These are phyloP conservation scores for Brachyhypopomus occidentalis DNA, from an alignment of 2,113 vertebrate species.

Conservation along the genomic window DNA sequence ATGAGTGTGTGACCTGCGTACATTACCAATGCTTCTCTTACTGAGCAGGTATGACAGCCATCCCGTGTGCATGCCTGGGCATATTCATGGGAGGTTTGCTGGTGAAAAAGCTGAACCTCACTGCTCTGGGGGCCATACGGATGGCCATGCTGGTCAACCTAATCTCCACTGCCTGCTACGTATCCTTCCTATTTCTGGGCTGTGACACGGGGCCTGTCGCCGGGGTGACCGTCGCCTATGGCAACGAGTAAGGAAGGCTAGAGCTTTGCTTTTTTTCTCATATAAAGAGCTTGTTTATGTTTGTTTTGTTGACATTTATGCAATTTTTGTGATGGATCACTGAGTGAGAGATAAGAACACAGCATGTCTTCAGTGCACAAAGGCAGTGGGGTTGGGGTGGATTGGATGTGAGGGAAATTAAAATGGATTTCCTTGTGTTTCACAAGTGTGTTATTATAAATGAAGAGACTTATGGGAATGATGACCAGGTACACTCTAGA, in stretches of 20 bases:
- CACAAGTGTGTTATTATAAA: background rate
- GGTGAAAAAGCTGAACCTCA: slow-evolving; percentile 96
- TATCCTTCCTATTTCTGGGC: slow-evolving; percentile 97
- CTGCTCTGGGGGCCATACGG: slow-evolving; percentile 90
- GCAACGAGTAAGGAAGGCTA: slow-evolving; percentile 83
- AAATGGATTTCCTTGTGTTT: background rate
- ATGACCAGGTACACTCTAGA: background rate
- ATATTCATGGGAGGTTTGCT: slow-evolving; percentile 96
- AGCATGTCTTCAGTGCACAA: too few relatives aligned
- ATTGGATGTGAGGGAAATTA: background rate
- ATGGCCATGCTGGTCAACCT: slow-evolving; percentile 99
- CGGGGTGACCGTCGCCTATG: slow-evolving; percentile 89
- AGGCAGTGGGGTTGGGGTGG: too few relatives aligned
- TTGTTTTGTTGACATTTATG: slow-evolving; percentile 35
- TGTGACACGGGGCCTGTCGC: slow-evolving; percentile 95
- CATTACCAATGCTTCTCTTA: background rate
- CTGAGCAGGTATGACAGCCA: slow-evolving; percentile 92
- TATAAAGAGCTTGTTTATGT: background rate
- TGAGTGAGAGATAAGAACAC: background rate
- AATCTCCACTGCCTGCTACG: slow-evolving; percentile 93
- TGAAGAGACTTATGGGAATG: background rate
- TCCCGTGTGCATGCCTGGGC: slow-evolving; percentile 94
- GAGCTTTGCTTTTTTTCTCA: slow-evolving; percentile 11
- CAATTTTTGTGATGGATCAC: background rate
- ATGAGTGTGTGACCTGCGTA: background rate